Evolutionary conservation across 1,140 invertebrate species (phyloP).

Genomic region (Drosophila yakuba): DNA sequence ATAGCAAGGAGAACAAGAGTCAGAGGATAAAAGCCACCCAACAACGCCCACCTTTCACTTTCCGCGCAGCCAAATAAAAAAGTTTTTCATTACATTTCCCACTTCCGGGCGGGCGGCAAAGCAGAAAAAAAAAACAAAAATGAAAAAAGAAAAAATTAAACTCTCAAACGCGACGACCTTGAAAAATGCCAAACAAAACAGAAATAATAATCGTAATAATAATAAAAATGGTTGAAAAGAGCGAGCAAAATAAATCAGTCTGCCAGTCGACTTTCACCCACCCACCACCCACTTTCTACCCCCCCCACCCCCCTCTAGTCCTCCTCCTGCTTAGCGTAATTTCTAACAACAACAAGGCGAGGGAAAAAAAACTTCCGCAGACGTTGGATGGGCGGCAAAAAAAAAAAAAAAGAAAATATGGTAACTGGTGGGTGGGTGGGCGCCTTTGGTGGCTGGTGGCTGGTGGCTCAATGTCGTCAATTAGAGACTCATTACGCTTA

Average conservation of each 20-base stretch:
- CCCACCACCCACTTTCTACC: constrained; percentile 11
- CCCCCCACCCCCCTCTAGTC: not conserved
- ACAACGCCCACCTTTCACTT: not conserved
- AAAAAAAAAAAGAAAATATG: constrained; percentile 11
- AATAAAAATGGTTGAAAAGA: constrained; percentile 75
- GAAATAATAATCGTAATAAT: constrained; percentile 82
- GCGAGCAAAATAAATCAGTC: constrained; percentile 78
- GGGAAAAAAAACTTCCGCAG: constrained; percentile 39
- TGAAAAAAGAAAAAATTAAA: constrained; percentile 30
- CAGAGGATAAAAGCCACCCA: constrained; percentile 16
- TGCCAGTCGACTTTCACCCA: constrained; percentile 27
- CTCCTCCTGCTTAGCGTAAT: constrained; percentile 63
- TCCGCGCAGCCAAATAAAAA: constrained; percentile 57
- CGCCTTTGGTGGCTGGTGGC: not conserved
- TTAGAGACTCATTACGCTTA: constrained; percentile 83
- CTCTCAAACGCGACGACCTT: constrained; percentile 67
- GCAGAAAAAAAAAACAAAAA: too few species aligned
- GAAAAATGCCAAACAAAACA: constrained; percentile 66
- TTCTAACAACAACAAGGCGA: constrained; percentile 60
- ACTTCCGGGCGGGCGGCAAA: constrained; percentile 50
- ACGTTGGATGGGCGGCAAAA: constrained; percentile 10
- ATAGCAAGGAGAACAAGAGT: constrained; percentile 54
- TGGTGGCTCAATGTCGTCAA: constrained; percentile 77
- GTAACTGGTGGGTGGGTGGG: constrained; percentile 13
- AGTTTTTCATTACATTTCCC: constrained; percentile 81